Evolutionary conservation across 2,113 vertebrate species (phyloP), one percentile per base, ranked within the genome.

Genomic region (Gobiocypris rarus): DNA sequence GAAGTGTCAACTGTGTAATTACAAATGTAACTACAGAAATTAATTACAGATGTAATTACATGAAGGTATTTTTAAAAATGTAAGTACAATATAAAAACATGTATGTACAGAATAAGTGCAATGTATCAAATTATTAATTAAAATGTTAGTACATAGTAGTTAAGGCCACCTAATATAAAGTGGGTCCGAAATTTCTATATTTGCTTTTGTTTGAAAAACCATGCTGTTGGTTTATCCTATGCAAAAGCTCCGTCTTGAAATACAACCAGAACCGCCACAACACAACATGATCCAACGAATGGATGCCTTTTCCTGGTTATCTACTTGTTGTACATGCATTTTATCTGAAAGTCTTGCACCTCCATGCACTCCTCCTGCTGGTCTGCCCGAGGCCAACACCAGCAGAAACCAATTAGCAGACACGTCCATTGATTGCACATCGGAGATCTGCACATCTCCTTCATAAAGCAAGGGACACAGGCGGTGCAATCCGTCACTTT

Each of bases 401-500:
- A 67, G 78, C 78, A 83, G 76, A 85, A 83, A 83, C 75, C 84
- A 88, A 88, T 88, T 88, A 88, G 65, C 81, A 69, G 31, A 70
- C 52, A 54, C 61, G 76, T 88, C 71, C 70, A 76, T 75, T 88
- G 83, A 86, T 80, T 83, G 56, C 58, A 48, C 82, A 41, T 80
- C n/a, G 41, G 75, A 75, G 77, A 83, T 45, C 26, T 38, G 15
- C 9, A 38, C 76, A 63, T 73, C 50, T 48, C 28, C 74, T 76
- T 41, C 54, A 52, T 56, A 52, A 69, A 48, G 56, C 14, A 11
- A 24, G 67, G 6, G 31, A 80, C 17, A 19, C 54, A 1, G 56
- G 52, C 38, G 19, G n/a, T 34, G n/a, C 63, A 63, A 87, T 83
- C 75, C 73, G 81, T 87, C 86, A 83, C 75, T 83, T 85, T 85